phyloP scores from a whole-genome alignment of 2,113 vertebrate species.

The Scytalopus superciliaris region DNA sequence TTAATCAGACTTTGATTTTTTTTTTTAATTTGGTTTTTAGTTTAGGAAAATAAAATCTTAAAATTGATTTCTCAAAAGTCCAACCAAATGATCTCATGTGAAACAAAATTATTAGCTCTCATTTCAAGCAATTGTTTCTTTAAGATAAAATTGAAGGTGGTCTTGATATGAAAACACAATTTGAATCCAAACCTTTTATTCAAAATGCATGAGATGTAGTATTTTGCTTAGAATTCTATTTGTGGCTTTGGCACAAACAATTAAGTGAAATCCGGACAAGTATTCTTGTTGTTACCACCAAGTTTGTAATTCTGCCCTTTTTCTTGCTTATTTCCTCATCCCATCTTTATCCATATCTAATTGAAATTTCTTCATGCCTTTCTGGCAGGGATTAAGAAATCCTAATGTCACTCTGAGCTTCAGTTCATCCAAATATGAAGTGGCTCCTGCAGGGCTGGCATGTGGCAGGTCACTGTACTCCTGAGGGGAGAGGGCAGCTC shows the following conservation, averaged over 20 bases:
- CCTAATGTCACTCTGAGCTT: rapidly evolving
- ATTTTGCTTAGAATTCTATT: neutral
- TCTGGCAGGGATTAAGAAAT: neutral
- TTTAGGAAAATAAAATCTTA: neutral
- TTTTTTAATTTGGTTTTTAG: neutral
- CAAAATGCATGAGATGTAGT: neutral
- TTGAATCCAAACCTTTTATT: neutral
- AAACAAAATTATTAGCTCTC: neutral
- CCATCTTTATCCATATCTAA: neutral
- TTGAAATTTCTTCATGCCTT: neutral
- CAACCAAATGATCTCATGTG: neutral
- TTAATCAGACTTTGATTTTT: neutral
- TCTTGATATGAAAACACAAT: neutral
- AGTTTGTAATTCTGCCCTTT: neutral
- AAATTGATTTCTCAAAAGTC: neutral
- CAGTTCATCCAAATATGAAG: neutral
- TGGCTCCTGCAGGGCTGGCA: neutral
- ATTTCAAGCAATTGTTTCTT: neutral
- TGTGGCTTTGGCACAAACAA: neutral
- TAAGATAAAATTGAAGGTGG: neutral
- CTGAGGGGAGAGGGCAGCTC: neutral
- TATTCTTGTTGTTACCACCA: neutral
- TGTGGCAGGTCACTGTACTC: neutral
- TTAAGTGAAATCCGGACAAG: neutral
- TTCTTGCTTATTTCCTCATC: neutral